A percentile compares a stretch with the other conserved stretches of the same genome.
phyloP scores from a whole-genome alignment of 2,113 vertebrate genomes.

The Elephas maximus region DNA sequence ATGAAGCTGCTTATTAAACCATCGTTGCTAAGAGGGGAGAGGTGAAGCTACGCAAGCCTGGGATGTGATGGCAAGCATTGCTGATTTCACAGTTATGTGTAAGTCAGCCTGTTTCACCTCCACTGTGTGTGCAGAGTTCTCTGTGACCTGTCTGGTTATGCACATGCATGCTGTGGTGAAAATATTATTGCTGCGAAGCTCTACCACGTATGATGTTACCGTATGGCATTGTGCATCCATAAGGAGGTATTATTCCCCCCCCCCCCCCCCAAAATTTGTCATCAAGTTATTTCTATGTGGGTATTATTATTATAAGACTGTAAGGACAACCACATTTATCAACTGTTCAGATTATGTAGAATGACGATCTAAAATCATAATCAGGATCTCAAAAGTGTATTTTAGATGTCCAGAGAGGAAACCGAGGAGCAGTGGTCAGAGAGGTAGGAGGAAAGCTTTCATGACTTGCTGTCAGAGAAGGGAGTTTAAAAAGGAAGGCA shows the following conservation, averaged over 20 bases:
- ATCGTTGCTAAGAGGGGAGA: not conserved
- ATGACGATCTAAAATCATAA: not conserved
- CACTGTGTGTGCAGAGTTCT: not conserved
- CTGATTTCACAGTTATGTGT: not conserved
- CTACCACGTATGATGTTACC: not conserved
- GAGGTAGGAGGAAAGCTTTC: not conserved
- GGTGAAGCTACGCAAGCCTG: not conserved
- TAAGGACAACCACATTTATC: not conserved
- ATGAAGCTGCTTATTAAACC: not conserved
- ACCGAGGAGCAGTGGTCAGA: not conserved
- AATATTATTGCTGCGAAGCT: not conserved
- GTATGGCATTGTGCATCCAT: not conserved
- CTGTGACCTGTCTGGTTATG: not conserved
- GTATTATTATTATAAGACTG: not conserved
- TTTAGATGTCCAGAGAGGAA: conserved; percentile 1
- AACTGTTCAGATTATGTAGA: not conserved
- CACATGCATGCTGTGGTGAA: not conserved
- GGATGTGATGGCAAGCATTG: not conserved
- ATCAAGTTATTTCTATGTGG: not conserved
- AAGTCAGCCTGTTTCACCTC: not conserved
- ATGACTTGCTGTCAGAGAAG: not conserved
- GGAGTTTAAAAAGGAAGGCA: not conserved
- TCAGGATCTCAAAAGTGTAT: not conserved
- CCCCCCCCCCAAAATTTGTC: not conserved
- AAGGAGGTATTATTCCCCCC: not conserved